These are phyloP conservation scores for Dioctria rufipes DNA, from an alignment of 2,888 invertebrate species.

Conservation along the genomic window DNA sequence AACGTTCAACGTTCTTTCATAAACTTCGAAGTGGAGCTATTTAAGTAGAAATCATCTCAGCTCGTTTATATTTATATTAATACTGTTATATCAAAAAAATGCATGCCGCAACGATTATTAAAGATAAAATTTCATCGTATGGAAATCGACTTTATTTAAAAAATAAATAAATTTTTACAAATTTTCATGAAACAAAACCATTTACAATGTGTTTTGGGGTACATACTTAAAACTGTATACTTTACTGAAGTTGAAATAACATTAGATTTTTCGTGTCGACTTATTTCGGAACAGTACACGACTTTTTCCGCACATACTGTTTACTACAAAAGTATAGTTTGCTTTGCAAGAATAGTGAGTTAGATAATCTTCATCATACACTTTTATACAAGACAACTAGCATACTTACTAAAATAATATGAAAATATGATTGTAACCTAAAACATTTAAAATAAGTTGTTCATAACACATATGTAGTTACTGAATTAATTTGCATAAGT, in stretches of 20 bases:
- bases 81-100: neutral
- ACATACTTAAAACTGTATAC: constrained; percentile 14
- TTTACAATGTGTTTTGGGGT: constrained; percentile 26
- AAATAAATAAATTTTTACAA: constrained; percentile 38
- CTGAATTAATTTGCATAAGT: too few species aligned
- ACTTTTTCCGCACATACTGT: neutral
- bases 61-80: neutral
- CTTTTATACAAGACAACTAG: too few species aligned
- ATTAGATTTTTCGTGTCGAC: constrained; percentile 3
- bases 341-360: neutral
- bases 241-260: neutral
- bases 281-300: neutral
- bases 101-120: neutral
- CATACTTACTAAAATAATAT: too few species aligned
- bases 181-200: constrained; percentile 35
- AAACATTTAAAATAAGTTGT: too few species aligned
- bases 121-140: constrained; percentile 17
- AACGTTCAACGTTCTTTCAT: neutral
- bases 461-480: too few species aligned
- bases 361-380: too few species aligned
- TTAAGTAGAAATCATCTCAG: too few species aligned
- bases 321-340: neutral
- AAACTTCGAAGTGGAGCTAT: too few species aligned
- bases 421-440: too few species aligned
- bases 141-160: constrained; percentile 45